These are phyloP conservation scores for Mesocricetus auratus DNA, from an alignment of 2,113 vertebrate species.

Conservation along the genomic window DNA sequence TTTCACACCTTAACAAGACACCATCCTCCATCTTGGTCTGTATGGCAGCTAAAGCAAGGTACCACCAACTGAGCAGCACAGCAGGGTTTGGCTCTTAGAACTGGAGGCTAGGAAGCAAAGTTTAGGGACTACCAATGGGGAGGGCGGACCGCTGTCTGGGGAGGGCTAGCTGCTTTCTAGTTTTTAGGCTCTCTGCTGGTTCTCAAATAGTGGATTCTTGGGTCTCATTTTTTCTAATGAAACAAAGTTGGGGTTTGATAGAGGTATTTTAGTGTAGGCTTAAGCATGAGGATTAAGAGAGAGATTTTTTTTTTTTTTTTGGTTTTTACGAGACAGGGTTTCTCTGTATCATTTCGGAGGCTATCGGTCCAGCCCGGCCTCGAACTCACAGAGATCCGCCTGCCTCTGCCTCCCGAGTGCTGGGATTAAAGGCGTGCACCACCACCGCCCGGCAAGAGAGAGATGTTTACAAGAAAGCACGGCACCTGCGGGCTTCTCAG, in stretches of 20 bases:
- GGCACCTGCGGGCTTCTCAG: background rate
- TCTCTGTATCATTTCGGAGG: too few relatives aligned
- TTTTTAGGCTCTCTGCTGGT: background rate
- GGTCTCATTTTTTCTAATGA: too few relatives aligned
- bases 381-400: too few relatives aligned
- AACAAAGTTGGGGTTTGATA: too few relatives aligned
- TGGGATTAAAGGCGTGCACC: too few relatives aligned
- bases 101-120: background rate
- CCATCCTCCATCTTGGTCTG: background rate
- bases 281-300: background rate
- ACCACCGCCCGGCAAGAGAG: too few relatives aligned
- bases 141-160: background rate
- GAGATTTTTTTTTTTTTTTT: too few relatives aligned
- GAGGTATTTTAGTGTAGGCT: background rate
- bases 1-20: background rate
- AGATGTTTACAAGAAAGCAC: background rate
- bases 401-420: too few relatives aligned
- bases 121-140: background rate
- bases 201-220: background rate
- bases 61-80: rapidly evolving
- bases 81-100: background rate
- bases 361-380: too few relatives aligned
- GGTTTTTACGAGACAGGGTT: too few relatives aligned
- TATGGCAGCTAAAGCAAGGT: background rate
- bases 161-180: background rate